Percentiles rank a stretch among this genome's conserved stretches.
phyloP scores from a whole-genome alignment of 2,113 vertebrate species.

The Bos indicus region DNA sequence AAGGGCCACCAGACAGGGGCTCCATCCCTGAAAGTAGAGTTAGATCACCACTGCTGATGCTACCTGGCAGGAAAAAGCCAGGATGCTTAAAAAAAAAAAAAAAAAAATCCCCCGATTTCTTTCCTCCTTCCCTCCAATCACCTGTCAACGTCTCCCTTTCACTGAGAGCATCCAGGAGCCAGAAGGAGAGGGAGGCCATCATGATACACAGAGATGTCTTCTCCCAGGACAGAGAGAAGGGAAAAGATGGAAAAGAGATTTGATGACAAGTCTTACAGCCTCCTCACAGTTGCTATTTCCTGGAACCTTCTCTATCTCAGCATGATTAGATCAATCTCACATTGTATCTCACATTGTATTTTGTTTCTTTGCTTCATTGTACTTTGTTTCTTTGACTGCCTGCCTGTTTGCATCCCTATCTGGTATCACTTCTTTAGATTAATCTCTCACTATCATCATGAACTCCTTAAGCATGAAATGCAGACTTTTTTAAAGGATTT shows the following conservation, averaged over 20 bases:
- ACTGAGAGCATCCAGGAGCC: neutral
- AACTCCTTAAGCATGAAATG: neutral
- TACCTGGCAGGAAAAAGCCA: neutral
- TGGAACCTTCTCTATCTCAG: neutral
- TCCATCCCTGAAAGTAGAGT: neutral
- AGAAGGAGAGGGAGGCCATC: neutral
- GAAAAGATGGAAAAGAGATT: neutral
- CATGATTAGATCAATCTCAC: neutral
- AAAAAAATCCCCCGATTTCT: neutral
- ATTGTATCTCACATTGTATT: neutral
- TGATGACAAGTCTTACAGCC: neutral
- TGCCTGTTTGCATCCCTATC: neutral
- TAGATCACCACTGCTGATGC: neutral
- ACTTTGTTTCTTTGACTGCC: neutral
- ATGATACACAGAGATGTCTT: neutral
- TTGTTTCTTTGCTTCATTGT: neutral
- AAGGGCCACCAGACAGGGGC: neutral
- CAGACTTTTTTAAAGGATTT: neutral
- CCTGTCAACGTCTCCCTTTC: neutral
- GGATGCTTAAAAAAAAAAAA: neutral
- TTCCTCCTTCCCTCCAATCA: too few relatives aligned
- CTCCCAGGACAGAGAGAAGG: neutral
- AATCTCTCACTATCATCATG: neutral
- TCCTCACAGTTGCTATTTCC: neutral
- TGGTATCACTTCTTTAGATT: neutral